A percentile compares a stretch with the other conserved stretches of the same genome.
phyloP scores from a whole-genome alignment of 1,140 invertebrate genomes.

The Leptopilina boulardi region DNA sequence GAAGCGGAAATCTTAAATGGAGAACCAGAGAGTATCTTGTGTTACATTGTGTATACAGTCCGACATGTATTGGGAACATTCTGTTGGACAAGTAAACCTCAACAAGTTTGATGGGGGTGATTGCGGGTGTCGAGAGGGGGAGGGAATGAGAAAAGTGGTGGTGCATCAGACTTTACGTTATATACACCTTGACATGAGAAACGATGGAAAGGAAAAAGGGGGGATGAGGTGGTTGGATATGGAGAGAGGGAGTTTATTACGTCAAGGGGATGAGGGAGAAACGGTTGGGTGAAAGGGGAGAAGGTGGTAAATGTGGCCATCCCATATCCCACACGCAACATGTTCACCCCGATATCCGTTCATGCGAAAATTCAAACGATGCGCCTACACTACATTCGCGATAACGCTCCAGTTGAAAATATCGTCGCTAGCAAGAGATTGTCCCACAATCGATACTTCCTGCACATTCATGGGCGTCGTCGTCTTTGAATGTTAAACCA shows the following conservation, averaged over 20 bases:
- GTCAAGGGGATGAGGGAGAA: slow-evolving; percentile 11
- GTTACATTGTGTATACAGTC: neutral
- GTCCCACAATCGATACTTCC: slow-evolving; percentile 21
- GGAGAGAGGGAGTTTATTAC: slow-evolving; percentile 10
- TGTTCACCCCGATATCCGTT: slow-evolving; percentile 60
- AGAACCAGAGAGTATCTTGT: neutral
- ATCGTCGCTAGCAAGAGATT: slow-evolving; percentile 29
- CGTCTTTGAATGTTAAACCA: neutral
- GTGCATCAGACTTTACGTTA: slow-evolving; percentile 12
- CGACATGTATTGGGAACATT: slow-evolving; percentile 17
- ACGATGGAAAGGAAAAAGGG: slow-evolving; percentile 22
- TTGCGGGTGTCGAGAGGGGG: neutral
- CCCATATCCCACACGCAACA: slow-evolving; percentile 44
- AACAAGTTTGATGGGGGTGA: slow-evolving; percentile 20
- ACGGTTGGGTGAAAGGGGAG: slow-evolving; percentile 31
- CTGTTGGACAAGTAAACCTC: slow-evolving; percentile 2
- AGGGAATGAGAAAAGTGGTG: neutral
- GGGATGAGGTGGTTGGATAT: neutral
- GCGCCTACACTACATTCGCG: slow-evolving; percentile 56
- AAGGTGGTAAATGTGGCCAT: slow-evolving; percentile 45
- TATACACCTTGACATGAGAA: neutral
- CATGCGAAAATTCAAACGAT: slow-evolving; percentile 68
- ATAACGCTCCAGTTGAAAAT: slow-evolving; percentile 49
- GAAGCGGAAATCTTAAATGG: slow-evolving; percentile 6
- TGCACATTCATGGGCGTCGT: slow-evolving; percentile 23